A percentile compares a stretch with the other conserved stretches of the same genome.
Conservation (phyloP, 2,888 invertebrate species). For the Cheilosia variabilis region DNA sequence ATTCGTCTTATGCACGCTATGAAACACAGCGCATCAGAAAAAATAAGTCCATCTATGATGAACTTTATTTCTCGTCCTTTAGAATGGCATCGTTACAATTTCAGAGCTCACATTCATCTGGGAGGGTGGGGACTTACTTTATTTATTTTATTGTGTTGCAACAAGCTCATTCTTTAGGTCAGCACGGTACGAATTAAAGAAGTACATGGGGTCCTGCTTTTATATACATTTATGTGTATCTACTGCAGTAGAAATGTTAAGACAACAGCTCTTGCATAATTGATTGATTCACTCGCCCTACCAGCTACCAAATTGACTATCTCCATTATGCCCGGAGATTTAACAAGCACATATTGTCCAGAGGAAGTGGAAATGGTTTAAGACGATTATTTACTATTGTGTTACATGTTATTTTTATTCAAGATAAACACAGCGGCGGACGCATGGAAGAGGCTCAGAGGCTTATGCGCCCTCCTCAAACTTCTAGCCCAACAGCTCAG, state of each 20-base stretch:
- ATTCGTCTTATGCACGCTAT: slow-evolving; percentile 49
- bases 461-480: no score
- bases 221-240: not conserved
- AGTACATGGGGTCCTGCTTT: not conserved
- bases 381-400: not conserved
- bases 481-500: no score
- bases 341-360: no score
- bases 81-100: slow-evolving; percentile 29
- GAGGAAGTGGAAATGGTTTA: no score
- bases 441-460: no score
- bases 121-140: not conserved
- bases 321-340: no score
- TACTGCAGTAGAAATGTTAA: no score
- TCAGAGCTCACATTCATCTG: not conserved
- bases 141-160: slow-evolving; percentile 36
- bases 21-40: slow-evolving; percentile 1
- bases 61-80: not conserved
- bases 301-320: no score
- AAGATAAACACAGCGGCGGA: no score
- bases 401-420: no score
- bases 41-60: slow-evolving; percentile 5
- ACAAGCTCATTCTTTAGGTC: not conserved
- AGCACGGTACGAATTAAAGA: not conserved
- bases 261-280: no score
- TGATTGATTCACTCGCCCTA: no score